phyloP scores from a whole-genome alignment of 2,113 vertebrate genomes.

The Ceuthmochares aereus region DNA sequence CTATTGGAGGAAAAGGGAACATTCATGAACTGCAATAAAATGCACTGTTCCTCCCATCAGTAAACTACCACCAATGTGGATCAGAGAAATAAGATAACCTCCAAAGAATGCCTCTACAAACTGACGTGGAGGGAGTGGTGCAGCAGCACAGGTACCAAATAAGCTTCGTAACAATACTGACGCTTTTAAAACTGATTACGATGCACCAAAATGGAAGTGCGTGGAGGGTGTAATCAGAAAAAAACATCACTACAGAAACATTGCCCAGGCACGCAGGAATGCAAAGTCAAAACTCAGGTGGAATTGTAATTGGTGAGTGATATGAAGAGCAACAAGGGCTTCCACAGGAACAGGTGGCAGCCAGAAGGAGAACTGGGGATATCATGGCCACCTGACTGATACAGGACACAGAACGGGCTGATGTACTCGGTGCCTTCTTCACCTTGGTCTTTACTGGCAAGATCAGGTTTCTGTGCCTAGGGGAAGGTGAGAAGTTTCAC shows the following conservation, averaged over 20 bases:
- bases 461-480: background rate
- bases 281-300: background rate
- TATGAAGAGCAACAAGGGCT: background rate
- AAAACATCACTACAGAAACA: background rate
- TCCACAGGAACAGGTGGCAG: background rate
- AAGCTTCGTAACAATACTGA: conserved; percentile 2
- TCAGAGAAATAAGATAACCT: background rate
- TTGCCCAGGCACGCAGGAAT: background rate
- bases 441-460: background rate
- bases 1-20: background rate
- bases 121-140: background rate
- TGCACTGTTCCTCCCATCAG: background rate
- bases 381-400: background rate
- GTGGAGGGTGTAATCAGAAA: conserved; percentile 12
- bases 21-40: background rate
- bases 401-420: background rate
- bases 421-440: background rate
- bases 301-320: background rate
- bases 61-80: background rate
- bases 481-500: background rate
- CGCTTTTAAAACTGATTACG: background rate
- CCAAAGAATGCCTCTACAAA: background rate
- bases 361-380: background rate
- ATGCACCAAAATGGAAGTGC: background rate
- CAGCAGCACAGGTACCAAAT: background rate